Evolutionary conservation across 92 coral and sea anemone species (phyloP), one percentile per base, ranked within the genome.

Genomic region (Palythoa heliodiscus): DNA sequence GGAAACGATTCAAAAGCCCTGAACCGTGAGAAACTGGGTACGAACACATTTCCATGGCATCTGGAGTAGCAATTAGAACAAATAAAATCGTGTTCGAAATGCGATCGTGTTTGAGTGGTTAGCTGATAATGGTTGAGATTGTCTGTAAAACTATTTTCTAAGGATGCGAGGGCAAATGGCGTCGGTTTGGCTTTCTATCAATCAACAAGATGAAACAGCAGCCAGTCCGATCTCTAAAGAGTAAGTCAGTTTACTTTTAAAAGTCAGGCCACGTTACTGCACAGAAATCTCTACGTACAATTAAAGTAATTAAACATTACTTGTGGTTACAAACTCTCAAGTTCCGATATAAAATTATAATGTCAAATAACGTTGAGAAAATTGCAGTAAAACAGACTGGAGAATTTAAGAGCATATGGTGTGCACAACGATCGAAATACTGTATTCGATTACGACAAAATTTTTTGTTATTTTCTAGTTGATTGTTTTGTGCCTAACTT

Each of bases 1-100:
- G 76, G 76, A 76, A 89, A 88, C 86, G 38, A 88, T 6, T 69
- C 52, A 0, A 11, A 8, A 19, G 7, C 19, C 2, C 3, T 47
- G 48, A 35, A 22, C 84, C 73, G 75, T 14, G 73, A 67, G 74
- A n/a, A 17, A 38, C 75, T 84, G 78, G 73, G 73, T 10, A 54
- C 39, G 72, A 71, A 38, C 37, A 6, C 81, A 73, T 61, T 75
- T 57, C 78, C 81, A 84, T 76, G 78, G 87, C 68, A 55, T 79
- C 78, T 12, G 48, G 14, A 11, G 87, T 54, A 55, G 38, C 87
- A 84, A 80, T 80, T 80, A 80, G 84, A 80, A 47, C 84, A 80
- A 80, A 80, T 80, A 80, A 48, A 39, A 52, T 47, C 57, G 84
- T 9, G 1, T 78, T 78, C 83, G 83, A 78, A 60, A 38, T 11